Conservation (phyloP, 1,140 invertebrate species). For the Uloborus diversus region DNA sequence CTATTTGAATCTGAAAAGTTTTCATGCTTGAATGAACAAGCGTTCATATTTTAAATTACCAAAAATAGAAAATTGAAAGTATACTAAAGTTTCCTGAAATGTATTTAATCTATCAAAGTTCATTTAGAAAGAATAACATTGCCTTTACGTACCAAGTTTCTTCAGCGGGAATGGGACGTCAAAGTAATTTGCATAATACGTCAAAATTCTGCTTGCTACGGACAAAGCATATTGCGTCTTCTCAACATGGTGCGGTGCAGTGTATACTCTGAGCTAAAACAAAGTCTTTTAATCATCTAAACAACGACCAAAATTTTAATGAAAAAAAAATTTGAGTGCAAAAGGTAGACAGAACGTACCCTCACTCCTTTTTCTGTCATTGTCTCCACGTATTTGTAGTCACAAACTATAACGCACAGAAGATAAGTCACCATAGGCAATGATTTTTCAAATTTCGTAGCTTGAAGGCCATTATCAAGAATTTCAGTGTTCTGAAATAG, state of each 20-base stretch:
- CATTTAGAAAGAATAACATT: neutral
- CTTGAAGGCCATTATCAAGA: slow-evolving; percentile 55
- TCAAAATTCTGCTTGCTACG: slow-evolving; percentile 45
- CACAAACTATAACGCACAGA: slow-evolving; percentile 88
- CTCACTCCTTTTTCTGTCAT: slow-evolving; percentile 62
- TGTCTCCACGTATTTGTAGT: slow-evolving; percentile 72
- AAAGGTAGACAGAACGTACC: slow-evolving; percentile 53
- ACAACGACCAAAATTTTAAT: too few species aligned
- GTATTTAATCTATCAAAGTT: neutral
- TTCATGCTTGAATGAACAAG: too few species aligned
- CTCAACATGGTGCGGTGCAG: slow-evolving; percentile 88
- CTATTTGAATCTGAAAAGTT: too few species aligned
- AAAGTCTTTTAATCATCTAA: neutral
- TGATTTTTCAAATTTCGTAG: slow-evolving; percentile 77
- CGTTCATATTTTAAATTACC: too few species aligned
- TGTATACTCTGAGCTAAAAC: slow-evolving; percentile 86
- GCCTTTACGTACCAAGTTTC: slow-evolving; percentile 62
- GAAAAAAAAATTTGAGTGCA: neutral
- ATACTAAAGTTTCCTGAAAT: too few species aligned
- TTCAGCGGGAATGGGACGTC: slow-evolving; percentile 64
- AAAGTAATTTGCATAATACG: slow-evolving; percentile 54
- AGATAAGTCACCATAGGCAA: slow-evolving; percentile 93
- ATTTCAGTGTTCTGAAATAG: slow-evolving; percentile 14
- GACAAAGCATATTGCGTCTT: slow-evolving; percentile 92
- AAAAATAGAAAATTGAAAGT: too few species aligned